Conservation (phyloP, 1,140 invertebrate species). For the Camponotus floridanus region DNA sequence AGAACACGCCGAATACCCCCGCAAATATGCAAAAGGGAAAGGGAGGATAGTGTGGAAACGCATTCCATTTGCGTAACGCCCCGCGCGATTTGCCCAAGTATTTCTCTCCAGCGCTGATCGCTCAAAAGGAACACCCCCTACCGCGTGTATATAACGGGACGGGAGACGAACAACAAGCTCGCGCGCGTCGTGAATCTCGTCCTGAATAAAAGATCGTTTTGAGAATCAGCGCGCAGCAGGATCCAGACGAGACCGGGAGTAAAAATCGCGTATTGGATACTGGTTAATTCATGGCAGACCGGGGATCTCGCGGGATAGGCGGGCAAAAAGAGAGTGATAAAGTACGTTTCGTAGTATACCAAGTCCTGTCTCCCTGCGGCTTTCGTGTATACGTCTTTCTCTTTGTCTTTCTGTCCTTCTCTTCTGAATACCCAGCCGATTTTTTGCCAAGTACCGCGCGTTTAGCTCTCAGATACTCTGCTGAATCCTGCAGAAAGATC, state of each 20-base stretch:
- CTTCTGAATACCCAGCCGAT: neutral
- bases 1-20: neutral
- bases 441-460: conserved; percentile 33
- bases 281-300: conserved; percentile 80
- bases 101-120: conserved; percentile 12
- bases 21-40: too few relatives aligned
- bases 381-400: neutral
- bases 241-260: conserved; percentile 61
- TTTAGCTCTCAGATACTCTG: conserved; percentile 47
- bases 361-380: conserved; percentile 38
- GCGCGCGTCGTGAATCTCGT: conserved; percentile 43
- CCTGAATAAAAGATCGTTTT: conserved; percentile 80
- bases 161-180: neutral
- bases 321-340: conserved; percentile 71
- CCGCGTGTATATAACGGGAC: neutral
- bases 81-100: conserved; percentile 3
- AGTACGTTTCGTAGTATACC: conserved; percentile 61
- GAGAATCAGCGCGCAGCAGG: conserved; percentile 64
- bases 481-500: conserved; percentile 6
- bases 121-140: conserved; percentile 5
- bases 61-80: conserved; percentile 55
- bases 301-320: conserved; percentile 57
- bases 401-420: neutral
- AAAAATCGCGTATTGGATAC: conserved; percentile 76
- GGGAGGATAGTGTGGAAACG: conserved; percentile 10